These are phyloP conservation scores for Lasius fuliginosus DNA, from an alignment of 2,888 invertebrate genomes.

Conservation along the genomic window DNA sequence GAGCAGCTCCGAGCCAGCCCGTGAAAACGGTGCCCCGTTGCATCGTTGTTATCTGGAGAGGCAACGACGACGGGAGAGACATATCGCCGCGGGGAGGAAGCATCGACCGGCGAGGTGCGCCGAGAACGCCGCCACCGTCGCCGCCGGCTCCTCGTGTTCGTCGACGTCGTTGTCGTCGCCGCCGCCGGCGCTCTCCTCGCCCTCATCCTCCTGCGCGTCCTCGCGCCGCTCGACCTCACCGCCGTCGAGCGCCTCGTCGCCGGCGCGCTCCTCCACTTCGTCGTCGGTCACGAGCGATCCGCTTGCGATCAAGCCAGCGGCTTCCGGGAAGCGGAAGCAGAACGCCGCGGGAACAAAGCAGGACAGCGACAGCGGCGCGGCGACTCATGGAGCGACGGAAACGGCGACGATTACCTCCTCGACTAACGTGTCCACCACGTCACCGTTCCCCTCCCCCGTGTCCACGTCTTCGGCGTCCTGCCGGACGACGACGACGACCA, in stretches of 20 bases:
- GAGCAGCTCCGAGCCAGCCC: constrained; percentile 79
- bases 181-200: constrained; percentile 57
- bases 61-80: constrained; percentile 68
- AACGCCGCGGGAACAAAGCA: not conserved
- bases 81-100: constrained; percentile 36
- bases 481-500: constrained; percentile 54
- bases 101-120: constrained; percentile 36
- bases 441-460: constrained; percentile 70
- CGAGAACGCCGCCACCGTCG: constrained; percentile 3
- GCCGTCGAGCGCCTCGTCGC: constrained; percentile 65
- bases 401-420: constrained; percentile 30
- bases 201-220: constrained; percentile 58
- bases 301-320: constrained; percentile 24
- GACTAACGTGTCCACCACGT: constrained; percentile 65
- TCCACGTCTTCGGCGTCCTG: constrained; percentile 63
- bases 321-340: not conserved
- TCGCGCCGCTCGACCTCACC: constrained; percentile 67
- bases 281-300: constrained; percentile 41
- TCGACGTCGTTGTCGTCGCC: constrained; percentile 64
- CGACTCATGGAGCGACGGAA: constrained; percentile 27
- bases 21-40: constrained; percentile 86
- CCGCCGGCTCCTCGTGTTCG: constrained; percentile 49
- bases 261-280: constrained; percentile 57
- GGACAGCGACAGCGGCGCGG: not conserved
- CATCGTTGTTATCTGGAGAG: constrained; percentile 85